Conservation (phyloP, 2,888 invertebrate genomes). For the Ditula angustiorana region DNA sequence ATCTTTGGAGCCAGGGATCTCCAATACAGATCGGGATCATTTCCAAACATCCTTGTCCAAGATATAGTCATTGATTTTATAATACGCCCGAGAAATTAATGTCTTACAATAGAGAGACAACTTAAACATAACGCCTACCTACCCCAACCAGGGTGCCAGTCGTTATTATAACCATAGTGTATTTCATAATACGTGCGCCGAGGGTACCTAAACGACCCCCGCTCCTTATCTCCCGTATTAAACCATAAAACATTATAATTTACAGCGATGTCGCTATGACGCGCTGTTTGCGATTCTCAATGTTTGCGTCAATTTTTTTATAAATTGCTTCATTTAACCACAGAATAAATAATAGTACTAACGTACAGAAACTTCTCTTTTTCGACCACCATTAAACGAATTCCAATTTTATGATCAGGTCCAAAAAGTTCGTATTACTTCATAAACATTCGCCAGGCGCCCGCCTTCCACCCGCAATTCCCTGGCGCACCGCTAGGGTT, state of each 20-base stretch:
- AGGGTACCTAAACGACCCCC: slow-evolving; percentile 74
- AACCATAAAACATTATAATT: slow-evolving; percentile 86
- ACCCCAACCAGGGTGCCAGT: neutral
- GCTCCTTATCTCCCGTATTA: slow-evolving; percentile 84
- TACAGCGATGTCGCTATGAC: slow-evolving; percentile 80
- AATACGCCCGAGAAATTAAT: neutral
- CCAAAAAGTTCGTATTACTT: too few relatives aligned
- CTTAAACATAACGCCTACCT: neutral
- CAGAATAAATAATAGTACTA: too few relatives aligned
- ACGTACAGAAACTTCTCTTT: too few relatives aligned
- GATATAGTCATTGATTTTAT: too few relatives aligned
- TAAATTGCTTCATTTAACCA: neutral
- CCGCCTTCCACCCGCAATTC: too few relatives aligned
- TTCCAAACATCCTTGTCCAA: too few relatives aligned
- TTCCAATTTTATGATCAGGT: too few relatives aligned
- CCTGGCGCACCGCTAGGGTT: too few relatives aligned
- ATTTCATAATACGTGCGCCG: slow-evolving; percentile 64
- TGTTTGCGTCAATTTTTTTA: slow-evolving; percentile 46
- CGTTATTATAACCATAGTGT: slow-evolving; percentile 48
- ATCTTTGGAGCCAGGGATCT: too few relatives aligned
- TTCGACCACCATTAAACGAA: too few relatives aligned
- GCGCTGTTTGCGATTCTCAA: slow-evolving; percentile 65
- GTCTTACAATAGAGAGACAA: neutral
- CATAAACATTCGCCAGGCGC: too few relatives aligned
- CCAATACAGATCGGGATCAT: too few relatives aligned